Evolutionary conservation across 2,797 vertebrate species (phyloP).

Genomic region (Champsocephalus esox): DNA sequence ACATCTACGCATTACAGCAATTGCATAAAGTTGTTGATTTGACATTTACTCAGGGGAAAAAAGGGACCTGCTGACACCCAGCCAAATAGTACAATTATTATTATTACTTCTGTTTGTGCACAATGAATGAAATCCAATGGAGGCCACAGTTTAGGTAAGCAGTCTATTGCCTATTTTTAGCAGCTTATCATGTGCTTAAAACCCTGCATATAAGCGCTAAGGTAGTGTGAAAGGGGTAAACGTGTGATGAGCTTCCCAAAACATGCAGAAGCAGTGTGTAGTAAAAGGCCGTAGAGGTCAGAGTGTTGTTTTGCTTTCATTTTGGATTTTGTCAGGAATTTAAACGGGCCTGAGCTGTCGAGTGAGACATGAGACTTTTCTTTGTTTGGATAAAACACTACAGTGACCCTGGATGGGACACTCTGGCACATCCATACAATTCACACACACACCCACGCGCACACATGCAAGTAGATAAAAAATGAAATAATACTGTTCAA

Average conservation of each 20-base stretch:
- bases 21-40: too few species aligned
- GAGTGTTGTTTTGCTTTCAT: slow-evolving; percentile 56
- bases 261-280: slow-evolving; percentile 45
- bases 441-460: slow-evolving; percentile 2
- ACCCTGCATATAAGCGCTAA: too few species aligned
- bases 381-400: slow-evolving; percentile 60
- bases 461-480: slow-evolving; percentile 57
- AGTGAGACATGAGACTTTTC: slow-evolving; percentile 58
- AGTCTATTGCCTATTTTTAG: too few species aligned
- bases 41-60: too few species aligned
- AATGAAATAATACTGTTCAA: slow-evolving; percentile 82
- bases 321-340: slow-evolving; percentile 67
- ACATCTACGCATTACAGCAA: too few species aligned
- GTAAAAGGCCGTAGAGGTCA: slow-evolving; percentile 64
- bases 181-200: too few species aligned
- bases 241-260: slow-evolving; percentile 52
- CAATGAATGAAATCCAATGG: too few species aligned
- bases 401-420: slow-evolving; percentile 50
- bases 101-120: too few species aligned
- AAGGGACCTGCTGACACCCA: too few species aligned
- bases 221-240: neutral
- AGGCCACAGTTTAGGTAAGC: too few species aligned
- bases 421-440: slow-evolving; percentile 42
- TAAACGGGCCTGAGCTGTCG: slow-evolving; percentile 54
- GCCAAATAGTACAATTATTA: too few species aligned